Evolutionary conservation across 2,797 vertebrate species (phyloP), one percentile per base, ranked within the genome.

Genomic region (Falco berigora): DNA sequence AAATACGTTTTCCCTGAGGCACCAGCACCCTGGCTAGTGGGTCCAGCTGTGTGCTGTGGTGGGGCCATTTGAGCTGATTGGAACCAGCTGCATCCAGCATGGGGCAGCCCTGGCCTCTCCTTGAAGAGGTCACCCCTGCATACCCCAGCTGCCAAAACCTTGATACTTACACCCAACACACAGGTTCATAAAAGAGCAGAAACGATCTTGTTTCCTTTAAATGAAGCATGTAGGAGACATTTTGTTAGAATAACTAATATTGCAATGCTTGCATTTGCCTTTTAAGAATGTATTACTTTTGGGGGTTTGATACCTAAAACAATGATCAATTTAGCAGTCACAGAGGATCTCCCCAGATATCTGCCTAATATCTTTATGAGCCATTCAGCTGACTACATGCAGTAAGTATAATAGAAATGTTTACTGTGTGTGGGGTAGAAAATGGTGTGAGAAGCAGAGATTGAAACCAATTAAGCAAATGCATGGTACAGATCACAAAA

Each of bases 161-260:
- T 76, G 23, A 46, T 5, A 42, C 8, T 7, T 61, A 40, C 7
- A 67, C 5, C 16, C 5, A 58, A 50, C 15, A 36, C 12, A 27
- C 5, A 46, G 18, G 6, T 83, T 68, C 73, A 24, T 19, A 66
- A 52, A 42, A 73, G 10, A 68, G 10, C 8, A 16, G 21, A 64
- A 62, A 9, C 24, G 64, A 40, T 32, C 8, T 53, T 61, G 2
- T 55, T 66, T 66, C 42, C 36, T 8, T 67, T 61, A 53, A 82
- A 82, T 10, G 16, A 15, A 63, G 5, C 4, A 47, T 0, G 1
- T 12, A 47, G 16, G 0, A 1, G 1, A 2, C 44, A 62, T 76
- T 92, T 73, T 62, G 50, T 28, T 58, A 25, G 6, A 5, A 32
- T 64, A 79, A 44, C 11, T 85, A 52, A 21, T 4, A 11, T 49